Base-by-base conservation (phyloP, 2,888 invertebrate species). In the Tolmerus cingulatus region DNA sequence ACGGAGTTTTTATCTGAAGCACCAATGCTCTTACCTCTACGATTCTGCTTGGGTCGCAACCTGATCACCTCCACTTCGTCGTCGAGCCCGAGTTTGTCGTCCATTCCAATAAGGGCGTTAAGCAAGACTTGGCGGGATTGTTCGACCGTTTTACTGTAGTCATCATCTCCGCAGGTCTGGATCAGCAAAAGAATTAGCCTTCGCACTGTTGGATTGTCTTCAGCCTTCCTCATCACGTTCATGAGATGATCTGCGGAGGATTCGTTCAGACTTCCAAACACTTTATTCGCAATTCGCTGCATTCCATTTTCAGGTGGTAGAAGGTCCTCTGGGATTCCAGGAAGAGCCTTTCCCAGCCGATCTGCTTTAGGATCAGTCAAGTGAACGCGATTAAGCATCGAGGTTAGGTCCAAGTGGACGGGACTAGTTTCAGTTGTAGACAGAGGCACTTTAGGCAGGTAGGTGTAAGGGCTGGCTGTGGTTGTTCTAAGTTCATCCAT, bases 211-310 rank as follows among this genome's bases (percentile, higher is more conserved):
- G 96, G 96, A 89, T 97, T 96, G 89, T 94, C 95, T 89, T 95
- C 95, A 0, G 97, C 97, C 91, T 96, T 96, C 90, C 96, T 95
- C 97, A 97, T 97, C 57, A 96, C 96, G 88, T 95, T 94, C 94
- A 96, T 95, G 86, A 97, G 93, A 89, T 96, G 96, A 88, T 95
- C 94, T 0, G 95, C 94, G 88, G 96, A 96, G 0, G 96, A 95
- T 12, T 95, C 95, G 90, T 97, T 97, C 88, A 97, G 93, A 23
- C 95, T 95, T 0, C 95, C 95, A 91, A 97, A 95, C 90, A 97
- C 95, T 92, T 96, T 95, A 90, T 96, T 95, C 0, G 97, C 96
- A 89, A 95, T 95, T 90, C 94, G 94, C 74, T 94, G 94, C 78
- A 96, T 94, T 1, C 95, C 95, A 86, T 94, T 94, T 87, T 95